These are phyloP conservation scores for Euclidia mi DNA, from an alignment of 2,888 invertebrate genomes.

Conservation along the genomic window DNA sequence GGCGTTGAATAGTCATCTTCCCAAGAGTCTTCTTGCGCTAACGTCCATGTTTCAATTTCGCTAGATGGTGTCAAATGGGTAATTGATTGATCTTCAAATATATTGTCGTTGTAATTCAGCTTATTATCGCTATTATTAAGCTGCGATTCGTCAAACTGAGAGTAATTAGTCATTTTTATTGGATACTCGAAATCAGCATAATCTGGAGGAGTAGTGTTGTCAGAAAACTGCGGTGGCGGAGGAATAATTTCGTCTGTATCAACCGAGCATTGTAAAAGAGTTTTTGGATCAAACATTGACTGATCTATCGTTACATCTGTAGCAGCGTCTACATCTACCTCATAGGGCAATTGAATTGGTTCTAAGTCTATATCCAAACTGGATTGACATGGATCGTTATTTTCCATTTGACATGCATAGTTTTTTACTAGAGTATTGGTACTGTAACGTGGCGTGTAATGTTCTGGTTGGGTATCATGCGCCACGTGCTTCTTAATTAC, in stretches of 20 bases:
- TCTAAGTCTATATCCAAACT: constrained; percentile 29
- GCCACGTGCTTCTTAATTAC: background rate
- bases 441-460: background rate
- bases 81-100: constrained; percentile 49
- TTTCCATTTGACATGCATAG: too few species aligned
- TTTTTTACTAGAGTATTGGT: background rate
- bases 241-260: constrained; percentile 64
- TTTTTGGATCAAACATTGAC: constrained; percentile 79
- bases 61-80: constrained; percentile 57
- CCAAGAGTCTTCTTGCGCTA: constrained; percentile 56
- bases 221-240: constrained; percentile 76
- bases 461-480: constrained; percentile 8
- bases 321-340: constrained; percentile 26
- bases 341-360: constrained; percentile 18
- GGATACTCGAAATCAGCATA: constrained; percentile 7
- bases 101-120: constrained; percentile 27
- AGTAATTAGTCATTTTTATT: constrained; percentile 1
- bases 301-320: constrained; percentile 63
- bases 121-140: constrained; percentile 10
- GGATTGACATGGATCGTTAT: constrained; percentile 12
- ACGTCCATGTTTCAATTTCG: constrained; percentile 75
- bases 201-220: constrained; percentile 30
- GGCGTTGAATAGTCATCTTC: constrained; percentile 17
- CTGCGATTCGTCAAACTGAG: constrained; percentile 6
- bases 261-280: constrained; percentile 69